Evolutionary conservation across 2,797 vertebrate genomes (phyloP).

Genomic region (Otus scops): DNA sequence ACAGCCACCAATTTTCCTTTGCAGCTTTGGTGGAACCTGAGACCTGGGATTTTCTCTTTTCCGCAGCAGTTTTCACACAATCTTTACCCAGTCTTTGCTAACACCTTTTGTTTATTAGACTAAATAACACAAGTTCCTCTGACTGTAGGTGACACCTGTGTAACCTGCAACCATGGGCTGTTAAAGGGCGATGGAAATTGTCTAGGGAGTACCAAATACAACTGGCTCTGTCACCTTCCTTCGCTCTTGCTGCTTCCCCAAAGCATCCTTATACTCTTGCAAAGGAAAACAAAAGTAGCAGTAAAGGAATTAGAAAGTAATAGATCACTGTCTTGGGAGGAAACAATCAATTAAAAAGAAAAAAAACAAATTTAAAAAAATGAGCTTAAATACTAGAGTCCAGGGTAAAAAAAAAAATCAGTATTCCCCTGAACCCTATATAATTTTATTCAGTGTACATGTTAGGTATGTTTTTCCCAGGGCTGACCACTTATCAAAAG

Average conservation of each 20-base stretch:
- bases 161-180: accelerated
- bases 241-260: not conserved
- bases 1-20: not conserved
- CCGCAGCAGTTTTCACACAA: not conserved
- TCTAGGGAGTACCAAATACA: not conserved
- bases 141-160: not conserved
- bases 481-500: not conserved
- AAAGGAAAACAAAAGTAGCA: not conserved
- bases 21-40: not conserved
- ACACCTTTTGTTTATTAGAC: not conserved
- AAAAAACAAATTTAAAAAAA: not conserved
- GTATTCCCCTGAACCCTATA: not conserved
- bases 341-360: no score
- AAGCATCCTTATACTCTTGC: not conserved
- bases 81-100: not conserved
- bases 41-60: not conserved
- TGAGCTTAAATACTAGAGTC: not conserved
- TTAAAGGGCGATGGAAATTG: not conserved
- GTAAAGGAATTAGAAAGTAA: not conserved
- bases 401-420: not conserved
- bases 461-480: not conserved
- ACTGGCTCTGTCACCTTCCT: not conserved
- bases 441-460: not conserved
- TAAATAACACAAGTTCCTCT: not conserved
- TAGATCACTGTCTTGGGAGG: accelerated